phyloP scores from a whole-genome alignment of 2,797 vertebrate genomes.

The Lagothrix lagotricha region DNA sequence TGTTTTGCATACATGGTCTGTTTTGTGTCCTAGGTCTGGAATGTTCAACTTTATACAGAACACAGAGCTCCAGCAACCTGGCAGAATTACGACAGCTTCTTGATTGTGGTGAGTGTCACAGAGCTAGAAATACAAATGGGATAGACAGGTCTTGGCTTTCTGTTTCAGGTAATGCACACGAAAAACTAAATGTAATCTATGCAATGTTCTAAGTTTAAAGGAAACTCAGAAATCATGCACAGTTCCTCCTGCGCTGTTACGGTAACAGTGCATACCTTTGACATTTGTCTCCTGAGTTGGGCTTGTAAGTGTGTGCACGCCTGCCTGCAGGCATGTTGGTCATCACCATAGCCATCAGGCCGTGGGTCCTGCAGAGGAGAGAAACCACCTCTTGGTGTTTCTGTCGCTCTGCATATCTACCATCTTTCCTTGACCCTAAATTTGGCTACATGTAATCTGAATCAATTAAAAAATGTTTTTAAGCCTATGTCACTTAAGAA shows the following conservation, averaged over 20 bases:
- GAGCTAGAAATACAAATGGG: neutral
- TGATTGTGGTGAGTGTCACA: slow-evolving; percentile 90
- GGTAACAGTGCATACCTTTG: neutral
- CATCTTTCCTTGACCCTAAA: neutral
- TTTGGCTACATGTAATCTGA: neutral
- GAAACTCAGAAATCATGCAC: neutral
- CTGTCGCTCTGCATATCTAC: neutral
- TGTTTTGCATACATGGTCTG: slow-evolving; percentile 11
- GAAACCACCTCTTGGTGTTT: neutral
- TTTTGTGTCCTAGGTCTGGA: slow-evolving; percentile 91
- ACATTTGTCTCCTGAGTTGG: neutral
- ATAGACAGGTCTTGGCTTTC: neutral
- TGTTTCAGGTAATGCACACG: neutral
- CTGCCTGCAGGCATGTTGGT: neutral
- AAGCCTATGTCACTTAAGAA: neutral
- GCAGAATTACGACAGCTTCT: slow-evolving; percentile 94
- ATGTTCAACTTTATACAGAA: slow-evolving; percentile 93
- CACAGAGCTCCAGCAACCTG: slow-evolving; percentile 90
- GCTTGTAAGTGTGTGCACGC: neutral
- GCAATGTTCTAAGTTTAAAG: neutral
- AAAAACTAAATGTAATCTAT: neutral
- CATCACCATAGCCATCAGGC: accelerated
- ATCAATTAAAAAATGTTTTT: neutral
- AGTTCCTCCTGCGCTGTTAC: neutral
- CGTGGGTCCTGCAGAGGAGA: neutral